Conservation (phyloP, 2,888 invertebrate species). For the Hedya salicella region DNA sequence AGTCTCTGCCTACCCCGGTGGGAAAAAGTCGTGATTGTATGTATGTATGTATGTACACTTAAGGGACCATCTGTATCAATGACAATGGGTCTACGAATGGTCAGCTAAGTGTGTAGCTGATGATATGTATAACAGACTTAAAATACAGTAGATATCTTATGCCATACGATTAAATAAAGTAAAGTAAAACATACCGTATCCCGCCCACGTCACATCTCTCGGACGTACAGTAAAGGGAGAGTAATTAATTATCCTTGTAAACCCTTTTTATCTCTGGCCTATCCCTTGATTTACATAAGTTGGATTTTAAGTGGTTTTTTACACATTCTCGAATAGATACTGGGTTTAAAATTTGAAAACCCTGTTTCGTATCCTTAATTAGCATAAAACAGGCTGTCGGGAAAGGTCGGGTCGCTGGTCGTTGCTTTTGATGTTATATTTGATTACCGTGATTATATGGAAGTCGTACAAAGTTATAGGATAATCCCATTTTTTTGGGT, state of each 20-base stretch:
- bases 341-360: conserved; percentile 1
- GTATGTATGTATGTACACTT: too few relatives aligned
- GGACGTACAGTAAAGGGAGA: neutral
- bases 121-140: too few relatives aligned
- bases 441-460: neutral
- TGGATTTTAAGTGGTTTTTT: conserved; percentile 18
- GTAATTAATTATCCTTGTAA: conserved; percentile 34
- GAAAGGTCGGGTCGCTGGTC: neutral
- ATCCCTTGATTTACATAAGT: conserved; percentile 37
- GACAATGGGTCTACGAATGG: too few relatives aligned
- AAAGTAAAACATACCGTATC: too few relatives aligned
- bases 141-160: too few relatives aligned
- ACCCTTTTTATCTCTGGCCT: conserved; percentile 26
- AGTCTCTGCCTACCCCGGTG: too few relatives aligned
- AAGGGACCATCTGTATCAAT: too few relatives aligned
- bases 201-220: conserved; percentile 20
- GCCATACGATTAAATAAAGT: too few relatives aligned
- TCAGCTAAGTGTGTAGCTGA: too few relatives aligned
- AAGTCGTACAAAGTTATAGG: too few relatives aligned
- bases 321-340: conserved; percentile 9
- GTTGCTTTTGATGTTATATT: neutral
- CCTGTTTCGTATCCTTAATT: conserved; percentile 11
- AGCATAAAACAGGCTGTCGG: conserved; percentile 1
- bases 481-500: too few relatives aligned
- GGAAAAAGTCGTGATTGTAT: too few relatives aligned